phyloP scores from a whole-genome alignment of 2,113 vertebrate species.

The Corydoras sp. region DNA sequence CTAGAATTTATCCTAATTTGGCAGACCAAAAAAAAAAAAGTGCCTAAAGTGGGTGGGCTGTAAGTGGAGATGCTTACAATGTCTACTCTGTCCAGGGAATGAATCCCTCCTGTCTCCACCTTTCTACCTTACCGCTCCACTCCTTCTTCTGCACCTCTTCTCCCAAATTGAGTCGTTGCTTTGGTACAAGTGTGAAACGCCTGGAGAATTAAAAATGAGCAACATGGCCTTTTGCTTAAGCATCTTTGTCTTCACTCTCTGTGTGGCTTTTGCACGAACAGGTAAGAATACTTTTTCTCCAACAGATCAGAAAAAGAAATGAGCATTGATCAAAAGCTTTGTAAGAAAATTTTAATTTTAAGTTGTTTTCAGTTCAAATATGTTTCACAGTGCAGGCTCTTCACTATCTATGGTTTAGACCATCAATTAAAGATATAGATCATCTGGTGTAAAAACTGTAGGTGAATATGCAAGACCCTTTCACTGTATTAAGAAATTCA shows the following conservation, averaged over 20 bases:
- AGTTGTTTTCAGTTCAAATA: too few species aligned
- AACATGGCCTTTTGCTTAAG: conserved; percentile 57
- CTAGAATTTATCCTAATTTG: background rate
- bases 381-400: too few species aligned
- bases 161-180: conserved; percentile 36
- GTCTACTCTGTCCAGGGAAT: conserved; percentile 59
- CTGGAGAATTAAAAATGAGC: conserved; percentile 28
- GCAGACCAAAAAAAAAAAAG: background rate
- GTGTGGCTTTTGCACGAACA: conserved; percentile 54
- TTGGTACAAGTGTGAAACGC: conserved; percentile 41
- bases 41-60: conserved; percentile 51
- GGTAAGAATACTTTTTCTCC: conserved; percentile 51
- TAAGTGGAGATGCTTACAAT: conserved; percentile 59
- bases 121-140: conserved; percentile 44
- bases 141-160: conserved; percentile 41
- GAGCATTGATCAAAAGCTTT: too few species aligned
- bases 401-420: too few species aligned
- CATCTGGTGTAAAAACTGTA: too few species aligned
- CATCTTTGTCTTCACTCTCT: conserved; percentile 53
- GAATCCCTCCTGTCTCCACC: conserved; percentile 45
- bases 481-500: too few species aligned
- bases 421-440: too few species aligned
- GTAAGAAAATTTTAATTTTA: too few species aligned
- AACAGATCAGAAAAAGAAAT: too few species aligned
- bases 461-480: too few species aligned